Base-by-base conservation (phyloP, 1,140 invertebrate genomes). In the Drosophila suzukii region DNA sequence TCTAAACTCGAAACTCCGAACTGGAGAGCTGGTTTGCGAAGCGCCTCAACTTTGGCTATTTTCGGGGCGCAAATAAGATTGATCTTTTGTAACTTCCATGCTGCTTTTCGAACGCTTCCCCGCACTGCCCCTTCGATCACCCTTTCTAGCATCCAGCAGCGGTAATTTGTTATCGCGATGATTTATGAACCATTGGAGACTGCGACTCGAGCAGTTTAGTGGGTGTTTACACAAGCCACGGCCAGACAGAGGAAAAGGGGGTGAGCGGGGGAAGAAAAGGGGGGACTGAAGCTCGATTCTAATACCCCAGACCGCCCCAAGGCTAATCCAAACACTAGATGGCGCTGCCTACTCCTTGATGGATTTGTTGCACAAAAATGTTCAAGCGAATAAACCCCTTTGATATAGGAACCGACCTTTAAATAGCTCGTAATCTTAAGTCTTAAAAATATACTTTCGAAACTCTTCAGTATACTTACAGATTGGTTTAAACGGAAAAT, bases 91-190 rank as follows among this genome's bases (percentile, higher is more conserved):
- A 90, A 90, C 79, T 90, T 90, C 86, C 76, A 90, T 86, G 71
- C 85, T 82, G 77, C 81, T 74, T 81, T 85, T 59, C 34, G 30
- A 20, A 34, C 65, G 20, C 56, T 47, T 49, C 51, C 39, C 56
- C 49, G 32, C 27, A 44, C 44, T 11, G 15, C 43, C 32, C 13
- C 13, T 53, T 32, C 27, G n/a, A 36, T 12, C 24, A 13, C 50
- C 24, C 44, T 41, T 43, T 30, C 49, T 43, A 63, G 36, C 57
- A 55, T 61, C 66, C 75, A 74, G 86, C 82, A 90, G 86, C 86
- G 86, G 86, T 83, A 90, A 90, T 90, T 90, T 90, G 88, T 81
- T 90, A 90, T 90, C 86, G 73, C 79, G 86, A 90, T 90, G 86
- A 90, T 90, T 90, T 90, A 90, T 90, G 86, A 90, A 90, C 86